Evolutionary conservation across 2,888 invertebrate species (phyloP).

Genomic region (Crioceris asparagi): DNA sequence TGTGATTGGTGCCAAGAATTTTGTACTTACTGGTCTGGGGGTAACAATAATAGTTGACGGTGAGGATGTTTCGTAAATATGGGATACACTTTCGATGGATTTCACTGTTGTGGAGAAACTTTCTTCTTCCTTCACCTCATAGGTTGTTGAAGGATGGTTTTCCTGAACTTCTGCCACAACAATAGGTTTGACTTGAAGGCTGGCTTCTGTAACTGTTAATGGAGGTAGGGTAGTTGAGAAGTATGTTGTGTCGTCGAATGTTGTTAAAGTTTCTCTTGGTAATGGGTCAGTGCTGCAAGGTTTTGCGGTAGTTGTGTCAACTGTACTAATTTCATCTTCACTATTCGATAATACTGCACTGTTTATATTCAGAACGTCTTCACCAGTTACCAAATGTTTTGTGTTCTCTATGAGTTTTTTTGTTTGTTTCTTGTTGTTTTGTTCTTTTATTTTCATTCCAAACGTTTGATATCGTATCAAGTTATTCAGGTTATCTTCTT

Average conservation of each 20-base stretch:
- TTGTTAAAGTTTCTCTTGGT: no score
- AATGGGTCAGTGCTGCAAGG: conserved; percentile 11
- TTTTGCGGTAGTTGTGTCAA: conserved; percentile 8
- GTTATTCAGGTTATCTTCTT: no score
- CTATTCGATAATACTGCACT: conserved; percentile 29
- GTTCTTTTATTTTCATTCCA: conserved; percentile 32
- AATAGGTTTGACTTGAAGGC: conserved; percentile 32
- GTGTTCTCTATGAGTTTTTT: conserved; percentile 47
- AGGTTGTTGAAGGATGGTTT: conserved; percentile 22
- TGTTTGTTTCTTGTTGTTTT: conserved; percentile 34
- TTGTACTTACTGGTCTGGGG: conserved; percentile 44
- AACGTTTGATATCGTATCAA: no score
- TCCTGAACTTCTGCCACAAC: conserved; percentile 34
- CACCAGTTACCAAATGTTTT: conserved; percentile 50
- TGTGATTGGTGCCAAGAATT: conserved; percentile 49
- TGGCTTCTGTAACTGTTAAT: conserved; percentile 15
- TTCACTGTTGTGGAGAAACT: conserved; percentile 22
- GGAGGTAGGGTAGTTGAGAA: conserved; percentile 16
- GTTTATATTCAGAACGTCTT: conserved; percentile 55
- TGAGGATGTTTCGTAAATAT: conserved; percentile 14
- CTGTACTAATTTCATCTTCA: conserved; percentile 4
- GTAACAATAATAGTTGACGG: conserved; percentile 40
- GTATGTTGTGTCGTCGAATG: no score
- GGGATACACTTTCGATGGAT: conserved; percentile 20
- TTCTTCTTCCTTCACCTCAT: conserved; percentile 13